A percentile compares a stretch with the other conserved stretches of the same genome.
Conservation (phyloP, 2,113 vertebrate genomes). For the Holacanthus passer region DNA sequence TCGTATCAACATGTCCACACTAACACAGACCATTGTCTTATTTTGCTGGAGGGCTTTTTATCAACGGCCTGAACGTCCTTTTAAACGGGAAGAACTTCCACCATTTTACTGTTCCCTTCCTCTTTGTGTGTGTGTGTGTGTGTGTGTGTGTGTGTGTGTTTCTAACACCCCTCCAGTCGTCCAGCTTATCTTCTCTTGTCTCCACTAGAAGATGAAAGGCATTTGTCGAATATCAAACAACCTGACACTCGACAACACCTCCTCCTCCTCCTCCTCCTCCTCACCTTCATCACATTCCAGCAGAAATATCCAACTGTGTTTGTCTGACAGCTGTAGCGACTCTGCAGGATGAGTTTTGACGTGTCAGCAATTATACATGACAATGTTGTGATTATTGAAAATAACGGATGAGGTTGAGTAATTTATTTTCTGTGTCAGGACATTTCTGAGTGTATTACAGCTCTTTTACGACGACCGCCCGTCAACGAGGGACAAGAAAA, state of each 20-base stretch:
- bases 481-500: not conserved
- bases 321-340: not conserved
- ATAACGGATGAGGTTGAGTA: not conserved
- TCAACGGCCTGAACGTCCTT: not conserved
- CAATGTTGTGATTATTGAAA: not conserved
- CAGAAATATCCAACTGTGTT: not conserved
- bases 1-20: not conserved
- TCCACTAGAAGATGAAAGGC: slow-evolving; percentile 39
- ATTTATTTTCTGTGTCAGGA: not conserved
- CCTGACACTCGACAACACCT: not conserved
- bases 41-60: not conserved
- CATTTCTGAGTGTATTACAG: not conserved
- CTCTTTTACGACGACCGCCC: not conserved
- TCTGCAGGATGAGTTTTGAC: not conserved
- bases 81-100: not conserved
- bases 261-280: not conserved
- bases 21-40: not conserved
- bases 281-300: slow-evolving; percentile 3
- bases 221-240: slow-evolving; percentile 49
- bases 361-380: not conserved
- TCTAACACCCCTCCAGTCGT: slow-evolving; percentile 14
- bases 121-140: not conserved
- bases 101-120: not conserved
- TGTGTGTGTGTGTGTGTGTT: not conserved
- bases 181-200: slow-evolving; percentile 28